phyloP scores from a whole-genome alignment of 2,797 vertebrate genomes.

The Sternotherus odoratus region DNA sequence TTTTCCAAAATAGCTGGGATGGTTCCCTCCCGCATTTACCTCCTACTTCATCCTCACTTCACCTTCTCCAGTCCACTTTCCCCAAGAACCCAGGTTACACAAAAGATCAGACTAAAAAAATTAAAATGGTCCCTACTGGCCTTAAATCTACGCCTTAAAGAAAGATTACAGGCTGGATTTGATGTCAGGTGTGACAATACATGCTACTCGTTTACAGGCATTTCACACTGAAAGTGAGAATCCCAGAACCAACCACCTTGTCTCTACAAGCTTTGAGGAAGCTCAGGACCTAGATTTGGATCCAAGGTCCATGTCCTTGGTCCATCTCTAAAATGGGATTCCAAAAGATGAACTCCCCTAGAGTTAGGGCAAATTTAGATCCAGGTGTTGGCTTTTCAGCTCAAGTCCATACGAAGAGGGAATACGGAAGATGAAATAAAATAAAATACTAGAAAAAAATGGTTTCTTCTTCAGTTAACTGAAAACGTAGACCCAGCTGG shows the following conservation, averaged over 20 bases:
- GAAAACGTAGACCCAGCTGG: background rate
- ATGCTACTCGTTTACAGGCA: background rate
- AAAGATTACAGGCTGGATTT: background rate
- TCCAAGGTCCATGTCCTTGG: background rate
- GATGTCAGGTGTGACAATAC: background rate
- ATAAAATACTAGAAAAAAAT: background rate
- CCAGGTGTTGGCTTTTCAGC: background rate
- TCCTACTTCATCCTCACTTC: background rate
- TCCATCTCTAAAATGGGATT: background rate
- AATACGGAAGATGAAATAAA: constrained; percentile 20
- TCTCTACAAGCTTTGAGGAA: background rate
- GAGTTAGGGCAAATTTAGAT: background rate
- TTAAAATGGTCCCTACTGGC: background rate
- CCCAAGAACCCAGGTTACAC: background rate
- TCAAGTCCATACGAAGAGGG: background rate
- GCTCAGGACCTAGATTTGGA: background rate
- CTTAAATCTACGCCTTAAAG: background rate
- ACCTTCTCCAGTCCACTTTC: background rate
- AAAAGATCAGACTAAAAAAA: background rate
- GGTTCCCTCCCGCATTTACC: background rate
- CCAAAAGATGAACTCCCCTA: background rate
- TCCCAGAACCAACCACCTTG: background rate
- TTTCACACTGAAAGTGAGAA: background rate
- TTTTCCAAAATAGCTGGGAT: background rate
- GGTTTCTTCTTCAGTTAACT: constrained; percentile 16